Base-by-base conservation (phyloP, 2,113 vertebrate species). In the Prietella phreatophila region DNA sequence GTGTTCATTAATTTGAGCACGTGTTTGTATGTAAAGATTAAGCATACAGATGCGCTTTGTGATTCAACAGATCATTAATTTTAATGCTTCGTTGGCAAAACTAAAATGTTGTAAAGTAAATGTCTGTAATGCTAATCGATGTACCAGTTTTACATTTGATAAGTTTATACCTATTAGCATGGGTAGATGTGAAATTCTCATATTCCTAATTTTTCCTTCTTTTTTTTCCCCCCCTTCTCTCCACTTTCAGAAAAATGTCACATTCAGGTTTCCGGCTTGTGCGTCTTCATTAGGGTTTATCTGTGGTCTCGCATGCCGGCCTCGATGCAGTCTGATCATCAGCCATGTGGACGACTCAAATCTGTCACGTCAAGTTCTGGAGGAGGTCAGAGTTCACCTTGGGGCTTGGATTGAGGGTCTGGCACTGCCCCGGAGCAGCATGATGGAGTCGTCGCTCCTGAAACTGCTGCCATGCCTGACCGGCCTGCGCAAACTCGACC, bases 181-280 rank as follows among this genome's bases (percentile, higher is more conserved):
- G 11, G 3, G 53, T 2, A 55, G 53, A 13, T 55, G 22, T 33
- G 22, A 27, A 33, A 13, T 42, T 50, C 36, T 47, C 33, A 55
- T 30, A 33, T 55, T 53, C 42, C 39, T 80, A 4, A 33, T 81
- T 56, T 78, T 86, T 8, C 55, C 33, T 25, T 30, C 78, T 56
- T 10, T 33, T 42, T 56, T 30, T 3, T 75, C 15, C n/a, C n/a
- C n/a, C 36, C 36, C 63, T 5, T 75, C 15, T 83, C 33, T 63
- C 60, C 55, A 30, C 56, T 50, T 89, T 25, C 88, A 97, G 97
- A 95, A 90, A 47, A 94, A 93, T 0, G 75, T 95, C 65, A 93
- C 85, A 0, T 97, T 95, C 94, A 93, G 91, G 91, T 95, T 97
- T 85, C 96, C 96, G 0, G 94, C 93, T n/a, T 94, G 94, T 1